Base-by-base conservation (phyloP, 2,888 invertebrate species). In the Campoplex capitator region DNA sequence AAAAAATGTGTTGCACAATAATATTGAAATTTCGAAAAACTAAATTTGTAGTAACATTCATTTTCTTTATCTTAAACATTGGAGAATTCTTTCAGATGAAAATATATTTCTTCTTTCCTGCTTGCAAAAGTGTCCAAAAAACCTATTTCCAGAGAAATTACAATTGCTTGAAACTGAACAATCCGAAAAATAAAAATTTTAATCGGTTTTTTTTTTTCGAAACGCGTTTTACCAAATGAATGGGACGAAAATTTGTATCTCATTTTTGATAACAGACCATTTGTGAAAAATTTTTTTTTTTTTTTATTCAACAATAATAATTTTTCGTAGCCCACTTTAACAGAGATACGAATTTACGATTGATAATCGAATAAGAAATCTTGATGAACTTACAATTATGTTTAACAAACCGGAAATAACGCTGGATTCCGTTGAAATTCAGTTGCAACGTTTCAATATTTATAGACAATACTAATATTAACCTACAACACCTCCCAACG, bases 401-500 rank as follows among this genome's bases (percentile, higher is more conserved):
- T 58, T 18, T 51, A 42, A 48, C 23, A 42, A 71, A 78, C 56
- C 67, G 68, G 78, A 74, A 68, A 78, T 82, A 35, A 73, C 23
- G 73, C 42, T 32, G 13, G 18, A 65, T 56, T 70, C 73, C 38
- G 1, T 48, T 51, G 18, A 62, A 83, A 83, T 76, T 56, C 28
- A 28, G 35, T 35, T 62, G n/a, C 13, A 18, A 51, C 28, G 28
- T 73, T 73, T 73, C 28, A 70, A 23, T 73, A 67, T 83, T 83
- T 67, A 68, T 58, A 83, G 67, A 38, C 6, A 4, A 75, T 13
- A n/a, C 48, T 56, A 54, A 56, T 77, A 42, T 73, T 56, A 67
- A 77, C 23, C 18, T 9, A 42, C 38, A 83, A 75, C 51, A 51
- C 45, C n/a, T 56, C 23, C 58, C 13, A 28, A 32, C 7, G 23